Evolutionary conservation across 2,888 invertebrate species (phyloP).

Genomic region (Flexamia atlantica): DNA sequence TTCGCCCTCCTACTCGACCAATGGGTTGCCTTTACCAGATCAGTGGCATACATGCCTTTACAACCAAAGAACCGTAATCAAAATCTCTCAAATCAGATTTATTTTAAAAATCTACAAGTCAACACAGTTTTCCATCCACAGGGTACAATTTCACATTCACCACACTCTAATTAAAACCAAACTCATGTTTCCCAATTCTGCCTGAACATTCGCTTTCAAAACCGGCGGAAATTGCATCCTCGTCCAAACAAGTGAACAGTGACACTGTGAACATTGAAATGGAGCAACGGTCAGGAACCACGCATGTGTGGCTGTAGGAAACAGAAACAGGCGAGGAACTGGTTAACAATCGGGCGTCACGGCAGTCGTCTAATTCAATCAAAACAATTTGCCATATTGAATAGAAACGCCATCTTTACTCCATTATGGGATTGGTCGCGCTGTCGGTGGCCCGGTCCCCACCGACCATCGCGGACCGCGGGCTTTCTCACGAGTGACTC

Average conservation of each 20-base stretch:
- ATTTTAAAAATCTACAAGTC: no score
- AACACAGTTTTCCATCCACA: no score
- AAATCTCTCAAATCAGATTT: no score
- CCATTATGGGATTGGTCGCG: conserved; percentile 67
- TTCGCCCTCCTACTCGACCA: no score
- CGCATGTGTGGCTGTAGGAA: conserved; percentile 47
- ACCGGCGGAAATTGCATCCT: no score
- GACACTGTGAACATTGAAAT: conserved; percentile 12
- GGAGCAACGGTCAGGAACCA: conserved; percentile 51
- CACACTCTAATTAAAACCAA: no score
- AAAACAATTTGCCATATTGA: conserved; percentile 64
- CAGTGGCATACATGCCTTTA: no score
- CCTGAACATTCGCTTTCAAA: no score
- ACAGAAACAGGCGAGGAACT: neutral
- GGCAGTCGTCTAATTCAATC: conserved; percentile 61
- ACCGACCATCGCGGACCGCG: conserved; percentile 15
- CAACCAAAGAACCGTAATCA: no score
- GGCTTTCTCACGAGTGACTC: conserved; percentile 58
- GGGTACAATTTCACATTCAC: no score
- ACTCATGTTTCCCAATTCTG: no score
- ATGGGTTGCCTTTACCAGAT: no score
- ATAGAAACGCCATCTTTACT: conserved; percentile 67
- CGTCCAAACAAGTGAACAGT: neutral
- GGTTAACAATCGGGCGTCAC: conserved; percentile 62
- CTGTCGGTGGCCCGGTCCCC: conserved; percentile 65